Conservation (phyloP, 2,113 vertebrate genomes). For the Turnix velox region DNA sequence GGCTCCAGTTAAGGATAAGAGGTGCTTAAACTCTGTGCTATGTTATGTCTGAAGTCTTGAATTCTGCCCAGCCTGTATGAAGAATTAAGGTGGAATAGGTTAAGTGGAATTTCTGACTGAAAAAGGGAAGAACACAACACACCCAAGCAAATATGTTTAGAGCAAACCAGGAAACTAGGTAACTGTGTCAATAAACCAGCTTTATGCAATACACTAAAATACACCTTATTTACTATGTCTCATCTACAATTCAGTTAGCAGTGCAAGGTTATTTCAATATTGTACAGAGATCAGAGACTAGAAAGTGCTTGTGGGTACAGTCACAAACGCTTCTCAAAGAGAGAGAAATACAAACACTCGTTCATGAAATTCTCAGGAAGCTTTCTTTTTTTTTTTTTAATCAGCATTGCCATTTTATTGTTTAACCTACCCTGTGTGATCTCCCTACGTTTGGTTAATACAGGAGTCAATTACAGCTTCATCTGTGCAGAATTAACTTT, state of each 20-base stretch:
- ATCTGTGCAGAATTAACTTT: conserved; percentile 80
- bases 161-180: background rate
- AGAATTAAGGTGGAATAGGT: background rate
- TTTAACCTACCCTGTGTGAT: conserved; percentile 64
- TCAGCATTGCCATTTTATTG: conserved; percentile 61
- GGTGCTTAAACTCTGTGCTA: background rate
- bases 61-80: background rate
- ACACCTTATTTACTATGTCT: background rate
- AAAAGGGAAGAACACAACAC: background rate
- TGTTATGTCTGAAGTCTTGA: background rate
- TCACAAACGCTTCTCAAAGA: background rate
- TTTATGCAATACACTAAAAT: background rate
- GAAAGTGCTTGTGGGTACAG: background rate
- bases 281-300: background rate
- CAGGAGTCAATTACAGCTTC: conserved; percentile 75
- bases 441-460: conserved; percentile 71
- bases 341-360: conserved; percentile 23
- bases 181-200: background rate
- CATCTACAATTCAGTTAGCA: background rate
- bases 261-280: conserved; percentile 36
- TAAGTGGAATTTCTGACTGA: background rate
- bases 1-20: background rate
- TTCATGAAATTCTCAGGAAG: conserved; percentile 13
- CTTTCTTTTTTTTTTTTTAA: conserved; percentile 28
- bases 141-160: background rate